A percentile compares a stretch with the other conserved stretches of the same genome.
These are phyloP conservation scores for Spongilla lacustris DNA, from an alignment of 37 sponge, comb jelly and placozoan genomes.

Conservation along the genomic window DNA sequence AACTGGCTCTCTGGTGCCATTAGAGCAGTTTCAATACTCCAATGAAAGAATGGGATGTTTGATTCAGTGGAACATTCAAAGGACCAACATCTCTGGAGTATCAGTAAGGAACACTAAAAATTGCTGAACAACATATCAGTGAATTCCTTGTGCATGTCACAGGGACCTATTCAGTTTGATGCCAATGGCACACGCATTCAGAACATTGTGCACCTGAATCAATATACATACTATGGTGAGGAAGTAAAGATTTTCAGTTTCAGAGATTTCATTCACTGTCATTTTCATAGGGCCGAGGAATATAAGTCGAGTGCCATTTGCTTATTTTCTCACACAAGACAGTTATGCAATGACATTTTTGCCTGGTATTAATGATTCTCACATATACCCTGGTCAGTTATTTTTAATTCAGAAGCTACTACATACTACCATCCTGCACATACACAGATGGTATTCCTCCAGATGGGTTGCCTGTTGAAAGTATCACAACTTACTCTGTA, in stretches of 20 bases:
- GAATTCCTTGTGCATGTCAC: neutral
- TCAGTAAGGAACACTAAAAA: constrained; percentile 7
- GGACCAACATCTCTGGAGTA: constrained; percentile 32
- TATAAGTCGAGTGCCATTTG: too few species aligned
- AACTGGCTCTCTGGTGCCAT: neutral
- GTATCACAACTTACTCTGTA: neutral
- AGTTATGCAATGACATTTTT: too few species aligned
- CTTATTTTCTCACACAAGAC: too few species aligned
- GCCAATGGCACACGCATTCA: constrained; percentile 8
- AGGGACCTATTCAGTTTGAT: constrained; percentile 19
- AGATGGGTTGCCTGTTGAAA: constrained; percentile 26
- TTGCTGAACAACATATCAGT: too few species aligned
- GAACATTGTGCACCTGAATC: neutral
- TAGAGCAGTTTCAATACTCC: constrained; percentile 30
- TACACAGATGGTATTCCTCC: constrained; percentile 37
- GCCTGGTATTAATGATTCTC: too few species aligned
- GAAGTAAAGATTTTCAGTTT: too few species aligned
- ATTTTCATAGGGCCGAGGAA: too few species aligned
- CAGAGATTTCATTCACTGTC: too few species aligned
- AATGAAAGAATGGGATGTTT: constrained; percentile 27
- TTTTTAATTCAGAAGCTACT: too few species aligned
- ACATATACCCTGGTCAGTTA: too few species aligned
- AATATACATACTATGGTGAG: neutral
- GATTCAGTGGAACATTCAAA: constrained; percentile 6
- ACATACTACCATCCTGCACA: neutral